Evolutionary conservation across 2,888 invertebrate species (phyloP), one percentile per base, ranked within the genome.

Genomic region (Clunio marinus): DNA sequence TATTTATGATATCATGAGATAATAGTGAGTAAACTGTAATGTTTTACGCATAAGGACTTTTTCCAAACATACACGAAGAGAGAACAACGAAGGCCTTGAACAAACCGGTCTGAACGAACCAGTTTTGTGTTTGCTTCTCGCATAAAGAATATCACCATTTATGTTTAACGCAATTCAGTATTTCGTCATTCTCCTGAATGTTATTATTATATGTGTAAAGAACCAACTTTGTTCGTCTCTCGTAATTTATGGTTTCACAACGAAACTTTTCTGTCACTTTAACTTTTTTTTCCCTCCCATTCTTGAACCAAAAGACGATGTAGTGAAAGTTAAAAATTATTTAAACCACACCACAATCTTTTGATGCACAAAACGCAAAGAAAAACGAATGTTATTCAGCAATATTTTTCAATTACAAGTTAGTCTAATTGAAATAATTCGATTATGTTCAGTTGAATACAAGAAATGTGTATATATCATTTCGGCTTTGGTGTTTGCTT

Each of bases 321-420:
- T n/a, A n/a, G n/a, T n/a, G n/a, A n/a, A n/a, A n/a, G n/a, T n/a
- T n/a, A n/a, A n/a, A n/a, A n/a, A n/a, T n/a, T n/a, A n/a, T n/a
- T n/a, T n/a, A n/a, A n/a, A 32, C 32, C 32, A 32, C 8, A 32
- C 32, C 32, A 32, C 32, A 32, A 32, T 32, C 32, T 32, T 32
- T 32, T 32, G 32, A 4, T 32, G 32, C 32, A 32, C 32, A 32
- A n/a, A 32, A 32, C 32, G 32, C 32, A 32, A 32, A 32, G 8
- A 32, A 32, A 32, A 32, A 8, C 8, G 32, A 32, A 32, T 32
- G 32, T 4, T 32, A 32, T 32, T 32, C 32, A 32, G 76, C 77
- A 78, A 79, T 79, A 79, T 79, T 79, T 79, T 79, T 79, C 80
- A 79, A 79, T 79, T 79, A 79, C 79, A 78, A 79, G 74, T 78